phyloP scores from a whole-genome alignment of 2,888 invertebrate genomes.

The Leuctra nigra region DNA sequence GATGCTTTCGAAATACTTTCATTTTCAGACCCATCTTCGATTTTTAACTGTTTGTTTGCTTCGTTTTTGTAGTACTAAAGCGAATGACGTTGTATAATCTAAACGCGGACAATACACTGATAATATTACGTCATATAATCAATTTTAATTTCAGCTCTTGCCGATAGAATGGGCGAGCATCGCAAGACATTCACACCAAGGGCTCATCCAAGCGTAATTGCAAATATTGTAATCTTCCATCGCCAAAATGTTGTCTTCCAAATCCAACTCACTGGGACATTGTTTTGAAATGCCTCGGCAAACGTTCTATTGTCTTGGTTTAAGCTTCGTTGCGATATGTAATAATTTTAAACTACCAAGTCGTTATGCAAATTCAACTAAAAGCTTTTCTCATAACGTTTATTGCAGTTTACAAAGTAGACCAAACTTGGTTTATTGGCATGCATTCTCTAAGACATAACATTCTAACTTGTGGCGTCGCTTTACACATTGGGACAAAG shows the following conservation, averaged over 20 bases:
- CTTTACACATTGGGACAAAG: conserved; percentile 4
- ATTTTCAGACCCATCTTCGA: too few relatives aligned
- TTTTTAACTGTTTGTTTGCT: too few relatives aligned
- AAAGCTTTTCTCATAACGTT: conserved; percentile 14
- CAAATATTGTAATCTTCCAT: not conserved
- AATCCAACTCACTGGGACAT: conserved; percentile 1
- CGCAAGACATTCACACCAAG: too few relatives aligned
- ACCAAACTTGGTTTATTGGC: conserved; percentile 17
- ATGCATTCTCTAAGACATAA: conserved; percentile 7
- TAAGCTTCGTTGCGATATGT: conserved; percentile 1
- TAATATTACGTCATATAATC: too few relatives aligned
- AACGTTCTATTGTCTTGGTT: conserved; percentile 1
- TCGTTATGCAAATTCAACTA: conserved; percentile 15
- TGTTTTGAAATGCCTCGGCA: conserved; percentile 10
- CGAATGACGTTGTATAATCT: too few relatives aligned
- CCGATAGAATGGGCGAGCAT: too few relatives aligned
- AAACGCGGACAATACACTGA: too few relatives aligned
- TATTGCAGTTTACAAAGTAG: conserved; percentile 15
- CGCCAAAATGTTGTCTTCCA: not conserved
- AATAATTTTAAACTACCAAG: conserved; percentile 14
- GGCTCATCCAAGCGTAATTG: too few relatives aligned
- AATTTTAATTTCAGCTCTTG: too few relatives aligned
- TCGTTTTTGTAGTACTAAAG: too few relatives aligned
- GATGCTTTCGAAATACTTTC: too few relatives aligned
- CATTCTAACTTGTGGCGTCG: conserved; percentile 14